Conservation (phyloP, 2,113 vertebrate species). For the Carettochelys insculpta region DNA sequence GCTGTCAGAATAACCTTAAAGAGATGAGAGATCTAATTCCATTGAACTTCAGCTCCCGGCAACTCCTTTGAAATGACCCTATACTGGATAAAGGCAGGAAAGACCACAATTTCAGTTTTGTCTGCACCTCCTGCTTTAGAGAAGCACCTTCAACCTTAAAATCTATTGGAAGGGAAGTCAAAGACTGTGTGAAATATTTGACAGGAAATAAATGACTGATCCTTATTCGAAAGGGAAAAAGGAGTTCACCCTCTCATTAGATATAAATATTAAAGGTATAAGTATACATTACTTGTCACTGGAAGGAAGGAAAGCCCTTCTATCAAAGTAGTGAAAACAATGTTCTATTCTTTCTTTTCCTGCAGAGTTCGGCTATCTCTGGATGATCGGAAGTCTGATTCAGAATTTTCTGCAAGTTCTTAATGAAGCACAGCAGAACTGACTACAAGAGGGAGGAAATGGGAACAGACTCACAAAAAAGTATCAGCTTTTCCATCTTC, state of each 20-base stretch:
- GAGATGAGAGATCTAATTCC: neutral
- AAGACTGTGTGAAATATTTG: neutral
- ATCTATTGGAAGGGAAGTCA: neutral
- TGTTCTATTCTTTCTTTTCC: neutral
- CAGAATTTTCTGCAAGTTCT: neutral
- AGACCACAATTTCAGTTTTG: neutral
- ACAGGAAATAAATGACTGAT: neutral
- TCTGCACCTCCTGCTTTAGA: neutral
- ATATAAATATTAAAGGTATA: neutral
- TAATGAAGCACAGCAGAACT: neutral
- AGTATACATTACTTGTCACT: neutral
- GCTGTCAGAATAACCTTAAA: neutral
- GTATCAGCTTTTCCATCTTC: neutral
- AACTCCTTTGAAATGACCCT: neutral
- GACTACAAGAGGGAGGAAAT: neutral
- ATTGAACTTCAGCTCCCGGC: neutral
- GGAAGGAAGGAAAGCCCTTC: neutral
- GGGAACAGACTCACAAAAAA: neutral
- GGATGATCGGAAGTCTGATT: neutral
- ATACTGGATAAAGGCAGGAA: neutral
- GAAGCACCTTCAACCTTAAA: neutral
- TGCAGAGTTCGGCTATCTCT: neutral
- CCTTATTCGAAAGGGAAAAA: neutral
- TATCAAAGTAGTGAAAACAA: neutral
- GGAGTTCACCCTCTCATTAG: neutral